Evolutionary conservation across 2,888 invertebrate genomes (phyloP).

Genomic region (Tricholauxania praeusta): DNA sequence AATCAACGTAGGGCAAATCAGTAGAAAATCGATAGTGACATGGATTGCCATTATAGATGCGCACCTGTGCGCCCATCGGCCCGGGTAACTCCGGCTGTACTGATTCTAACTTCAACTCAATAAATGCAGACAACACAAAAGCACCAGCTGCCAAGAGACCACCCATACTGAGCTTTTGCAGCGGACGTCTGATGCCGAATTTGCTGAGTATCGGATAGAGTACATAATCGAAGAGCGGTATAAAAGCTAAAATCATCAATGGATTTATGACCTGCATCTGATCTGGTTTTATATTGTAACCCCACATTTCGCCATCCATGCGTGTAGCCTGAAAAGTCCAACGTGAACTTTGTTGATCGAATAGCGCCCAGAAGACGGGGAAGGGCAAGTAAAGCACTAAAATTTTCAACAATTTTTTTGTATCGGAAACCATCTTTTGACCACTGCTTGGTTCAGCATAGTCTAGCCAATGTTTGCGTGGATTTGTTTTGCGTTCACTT

Average conservation of each 20-base stretch:
- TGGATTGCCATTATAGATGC: constrained; percentile 78
- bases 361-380: constrained; percentile 96
- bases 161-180: constrained; percentile 74
- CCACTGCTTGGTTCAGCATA: constrained; percentile 86
- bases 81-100: constrained; percentile 73
- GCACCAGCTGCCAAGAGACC: constrained; percentile 86
- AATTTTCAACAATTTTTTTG: constrained; percentile 81
- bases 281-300: constrained; percentile 85
- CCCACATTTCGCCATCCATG: constrained; percentile 79
- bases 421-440: constrained; percentile 78
- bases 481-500: constrained; percentile 68
- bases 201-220: constrained; percentile 61
- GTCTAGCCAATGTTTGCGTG: constrained; percentile 89
- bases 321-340: constrained; percentile 95
- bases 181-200: constrained; percentile 59
- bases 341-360: constrained; percentile 93
- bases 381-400: constrained; percentile 88
- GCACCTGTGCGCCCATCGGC: constrained; percentile 73
- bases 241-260: constrained; percentile 83
- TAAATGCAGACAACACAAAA: constrained; percentile 85
- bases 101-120: constrained; percentile 80
- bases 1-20: constrained; percentile 39
- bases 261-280: constrained; percentile 97
- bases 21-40: constrained; percentile 70
- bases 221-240: constrained; percentile 84